Evolutionary conservation across 2,113 vertebrate genomes (phyloP), one percentile per base, ranked within the genome.

Genomic region (Bambusicola thoracicus): DNA sequence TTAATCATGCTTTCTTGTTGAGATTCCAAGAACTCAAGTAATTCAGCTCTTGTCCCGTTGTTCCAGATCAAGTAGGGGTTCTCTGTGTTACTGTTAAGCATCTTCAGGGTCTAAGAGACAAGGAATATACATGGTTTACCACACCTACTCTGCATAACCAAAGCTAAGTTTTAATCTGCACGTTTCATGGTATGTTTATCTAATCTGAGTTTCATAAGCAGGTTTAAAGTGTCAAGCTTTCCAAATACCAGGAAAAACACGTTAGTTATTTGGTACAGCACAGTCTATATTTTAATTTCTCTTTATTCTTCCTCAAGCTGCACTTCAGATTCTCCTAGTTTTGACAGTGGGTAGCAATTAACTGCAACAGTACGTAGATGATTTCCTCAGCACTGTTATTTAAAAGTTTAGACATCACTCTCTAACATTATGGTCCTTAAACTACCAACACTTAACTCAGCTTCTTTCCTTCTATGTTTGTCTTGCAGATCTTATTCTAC

Each of bases 31-130:
- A 99, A 99, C 93, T 99, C 99, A 69, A 99, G 96, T 56, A 99
- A 98, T 94, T 99, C 99, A 15, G 98, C 99, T 97, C 99, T 96
- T 17, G 99, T 99, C 11, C 98, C 98, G 40, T 99, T 99, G 96
- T 99, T 99, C 99, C 99, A 99, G 97, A 99, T 99, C 91, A 99
- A 97, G 89, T 99, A 99, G 2, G 99, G 99, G 63, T 97, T 99
- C 97, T 99, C 99, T 2, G 99, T 99, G 93, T 99, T 99, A 95
- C 99, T 99, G 90, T 99, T 99, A 32, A 99, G 97, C 97, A 99
- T 98, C 98, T 99, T 99, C 96, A 99, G 95, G 75, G 99, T 98
- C 99, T 99, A 97, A 84, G 41, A 95, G 79, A 94, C 6, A 94
- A 85, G 8, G 63, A 79, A 78, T 73, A 85, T 67, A 61, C 4